Percentiles rank a stretch among this genome's conserved stretches.
phyloP scores from a whole-genome alignment of 2,797 vertebrate species.

The Myoxocephalus aenaeus region DNA sequence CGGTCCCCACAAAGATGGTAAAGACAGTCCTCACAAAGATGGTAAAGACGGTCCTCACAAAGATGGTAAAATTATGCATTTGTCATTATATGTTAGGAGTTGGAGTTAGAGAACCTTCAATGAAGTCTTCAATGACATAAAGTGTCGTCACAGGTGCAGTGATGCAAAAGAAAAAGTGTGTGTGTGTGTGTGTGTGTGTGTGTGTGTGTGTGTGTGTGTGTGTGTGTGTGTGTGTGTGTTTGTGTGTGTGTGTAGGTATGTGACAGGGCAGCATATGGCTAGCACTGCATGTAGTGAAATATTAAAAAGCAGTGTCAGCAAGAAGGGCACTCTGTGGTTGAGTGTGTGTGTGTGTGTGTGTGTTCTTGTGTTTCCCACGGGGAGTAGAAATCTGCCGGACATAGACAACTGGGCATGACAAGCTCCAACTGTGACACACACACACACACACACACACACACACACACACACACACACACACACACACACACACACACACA shows the following conservation, averaged over 20 bases:
- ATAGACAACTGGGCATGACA: constrained; percentile 75
- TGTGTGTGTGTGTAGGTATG: constrained; percentile 50
- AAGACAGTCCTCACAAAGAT: too few relatives aligned
- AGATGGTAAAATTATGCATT: background rate
- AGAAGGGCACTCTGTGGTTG: constrained; percentile 46
- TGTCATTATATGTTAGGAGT: constrained; percentile 13
- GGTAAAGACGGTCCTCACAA: too few relatives aligned
- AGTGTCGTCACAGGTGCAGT: constrained; percentile 21
- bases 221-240: constrained; percentile 46
- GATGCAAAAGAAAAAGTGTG: background rate
- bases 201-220: constrained; percentile 9
- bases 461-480: background rate
- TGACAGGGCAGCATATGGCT: constrained; percentile 78
- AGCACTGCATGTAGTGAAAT: constrained; percentile 77
- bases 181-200: too few relatives aligned
- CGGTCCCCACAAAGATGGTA: too few relatives aligned
- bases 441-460: constrained; percentile 15
- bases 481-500: constrained; percentile 7
- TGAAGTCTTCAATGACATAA: constrained; percentile 26
- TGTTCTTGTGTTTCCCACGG: constrained; percentile 49
- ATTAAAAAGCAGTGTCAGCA: constrained; percentile 82
- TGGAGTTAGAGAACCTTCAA: background rate
- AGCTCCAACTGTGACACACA: constrained; percentile 55
- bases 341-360: constrained; percentile 20
- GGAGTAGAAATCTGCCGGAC: constrained; percentile 75